These are phyloP conservation scores for Aviceda subcristata DNA, from an alignment of 2,113 vertebrate genomes.

Conservation along the genomic window DNA sequence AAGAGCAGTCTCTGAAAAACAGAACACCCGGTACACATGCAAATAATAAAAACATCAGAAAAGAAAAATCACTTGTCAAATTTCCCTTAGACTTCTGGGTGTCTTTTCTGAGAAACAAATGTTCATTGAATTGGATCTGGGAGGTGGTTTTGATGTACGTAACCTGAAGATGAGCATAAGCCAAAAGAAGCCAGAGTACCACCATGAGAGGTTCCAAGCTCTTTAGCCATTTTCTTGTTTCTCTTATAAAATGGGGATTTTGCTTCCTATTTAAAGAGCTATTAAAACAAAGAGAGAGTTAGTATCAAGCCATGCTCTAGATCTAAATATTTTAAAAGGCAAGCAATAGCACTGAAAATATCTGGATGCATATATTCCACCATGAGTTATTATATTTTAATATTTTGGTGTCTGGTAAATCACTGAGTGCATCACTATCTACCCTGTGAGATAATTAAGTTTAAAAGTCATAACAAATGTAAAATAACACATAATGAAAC, in stretches of 20 bases:
- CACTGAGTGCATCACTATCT: neutral
- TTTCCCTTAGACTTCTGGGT: neutral
- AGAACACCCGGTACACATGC: neutral
- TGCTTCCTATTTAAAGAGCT: neutral
- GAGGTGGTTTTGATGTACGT: neutral
- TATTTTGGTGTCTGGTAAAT: neutral
- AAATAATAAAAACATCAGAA: conserved; percentile 2
- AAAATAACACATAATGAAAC: conserved; percentile 48
- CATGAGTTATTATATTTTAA: conserved; percentile 40
- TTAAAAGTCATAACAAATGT: conserved; percentile 55
- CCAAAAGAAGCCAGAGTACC: neutral
- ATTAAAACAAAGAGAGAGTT: neutral
- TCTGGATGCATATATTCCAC: conserved; percentile 21
- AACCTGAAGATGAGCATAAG: neutral
- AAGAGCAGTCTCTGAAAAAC: neutral
- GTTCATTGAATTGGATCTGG: neutral
- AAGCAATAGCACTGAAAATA: conserved; percentile 30
- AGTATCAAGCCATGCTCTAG: neutral
- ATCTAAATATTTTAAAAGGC: conserved; percentile 48
- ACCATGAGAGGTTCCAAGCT: neutral
- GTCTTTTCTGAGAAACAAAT: neutral
- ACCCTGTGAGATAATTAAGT: conserved; percentile 49
- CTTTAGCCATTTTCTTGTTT: neutral
- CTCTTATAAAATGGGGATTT: neutral
- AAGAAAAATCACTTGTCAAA: neutral